Evolutionary conservation across 2,113 vertebrate species (phyloP).

Genomic region (Notiomystis cincta): DNA sequence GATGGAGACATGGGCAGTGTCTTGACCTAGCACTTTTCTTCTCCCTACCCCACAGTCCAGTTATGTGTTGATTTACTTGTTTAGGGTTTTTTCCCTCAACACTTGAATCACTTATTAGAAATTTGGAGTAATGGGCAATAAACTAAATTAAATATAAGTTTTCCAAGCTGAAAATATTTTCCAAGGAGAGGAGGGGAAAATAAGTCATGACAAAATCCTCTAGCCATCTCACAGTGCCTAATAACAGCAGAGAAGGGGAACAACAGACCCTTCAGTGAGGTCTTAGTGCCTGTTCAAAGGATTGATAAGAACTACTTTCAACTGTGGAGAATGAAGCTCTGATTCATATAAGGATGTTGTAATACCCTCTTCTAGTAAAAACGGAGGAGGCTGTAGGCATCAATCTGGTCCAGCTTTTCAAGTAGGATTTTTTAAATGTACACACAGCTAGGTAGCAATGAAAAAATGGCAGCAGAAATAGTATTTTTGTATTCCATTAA

Average conservation of each 20-base stretch:
- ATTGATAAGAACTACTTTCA: neutral
- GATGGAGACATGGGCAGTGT: fast-evolving
- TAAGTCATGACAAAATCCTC: neutral
- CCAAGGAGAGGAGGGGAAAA: neutral
- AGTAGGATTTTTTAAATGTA: neutral
- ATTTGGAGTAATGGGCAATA: neutral
- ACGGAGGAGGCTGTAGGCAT: fast-evolving
- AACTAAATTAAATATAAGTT: neutral
- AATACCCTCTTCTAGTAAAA: neutral
- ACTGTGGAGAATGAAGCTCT: neutral
- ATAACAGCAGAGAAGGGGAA: neutral
- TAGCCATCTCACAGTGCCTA: too few species aligned
- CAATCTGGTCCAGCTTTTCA: neutral
- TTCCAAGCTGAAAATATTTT: neutral
- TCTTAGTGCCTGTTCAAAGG: fast-evolving
- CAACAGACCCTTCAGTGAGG: neutral
- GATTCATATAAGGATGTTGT: neutral
- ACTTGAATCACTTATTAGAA: neutral
- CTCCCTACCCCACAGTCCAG: neutral
- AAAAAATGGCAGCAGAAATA: neutral
- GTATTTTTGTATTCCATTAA: neutral
- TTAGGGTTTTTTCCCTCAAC: neutral
- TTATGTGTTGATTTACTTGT: neutral
- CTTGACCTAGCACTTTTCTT: neutral
- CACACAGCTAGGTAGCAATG: neutral